phyloP scores from a whole-genome alignment of 2,888 invertebrate genomes.

The Kuschelorhynchus macadamiae region DNA sequence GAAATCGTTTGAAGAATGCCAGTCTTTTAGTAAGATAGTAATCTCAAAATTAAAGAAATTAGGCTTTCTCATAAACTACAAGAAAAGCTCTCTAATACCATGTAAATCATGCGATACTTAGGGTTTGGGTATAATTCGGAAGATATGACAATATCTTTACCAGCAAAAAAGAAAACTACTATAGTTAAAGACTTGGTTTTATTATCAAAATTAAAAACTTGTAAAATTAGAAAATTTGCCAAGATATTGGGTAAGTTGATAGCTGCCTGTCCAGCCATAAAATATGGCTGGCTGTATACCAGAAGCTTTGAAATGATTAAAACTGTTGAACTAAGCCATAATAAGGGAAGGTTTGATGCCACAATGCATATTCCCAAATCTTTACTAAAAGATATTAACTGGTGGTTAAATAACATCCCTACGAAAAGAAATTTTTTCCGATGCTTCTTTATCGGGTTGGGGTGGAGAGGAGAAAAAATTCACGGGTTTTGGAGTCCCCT shows the following conservation, averaged over 20 bases:
- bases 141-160: not conserved
- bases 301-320: slow-evolving; percentile 36
- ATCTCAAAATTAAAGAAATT: not conserved
- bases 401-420: slow-evolving; percentile 5
- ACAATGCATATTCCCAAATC: not conserved
- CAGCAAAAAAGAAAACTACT: not conserved
- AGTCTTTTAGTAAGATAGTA: not conserved
- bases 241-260: slow-evolving; percentile 5
- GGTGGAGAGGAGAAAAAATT: slow-evolving; percentile 13
- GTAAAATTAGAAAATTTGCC: slow-evolving; percentile 19
- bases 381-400: not conserved
- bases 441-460: slow-evolving; percentile 13
- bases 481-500: slow-evolving; percentile 5
- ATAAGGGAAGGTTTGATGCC: not conserved
- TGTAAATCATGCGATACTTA: not conserved
- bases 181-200: not conserved
- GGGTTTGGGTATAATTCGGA: not conserved
- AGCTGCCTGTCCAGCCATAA: slow-evolving; percentile 25
- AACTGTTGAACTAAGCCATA: not conserved
- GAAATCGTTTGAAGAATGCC: too few relatives aligned
- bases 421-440: not conserved
- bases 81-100: not conserved
- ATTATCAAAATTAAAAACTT: not conserved
- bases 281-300: slow-evolving; percentile 42
- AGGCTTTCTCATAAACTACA: not conserved